Evolutionary conservation across 1,140 invertebrate species (phyloP).

Genomic region (Drosophila neocordata): DNA sequence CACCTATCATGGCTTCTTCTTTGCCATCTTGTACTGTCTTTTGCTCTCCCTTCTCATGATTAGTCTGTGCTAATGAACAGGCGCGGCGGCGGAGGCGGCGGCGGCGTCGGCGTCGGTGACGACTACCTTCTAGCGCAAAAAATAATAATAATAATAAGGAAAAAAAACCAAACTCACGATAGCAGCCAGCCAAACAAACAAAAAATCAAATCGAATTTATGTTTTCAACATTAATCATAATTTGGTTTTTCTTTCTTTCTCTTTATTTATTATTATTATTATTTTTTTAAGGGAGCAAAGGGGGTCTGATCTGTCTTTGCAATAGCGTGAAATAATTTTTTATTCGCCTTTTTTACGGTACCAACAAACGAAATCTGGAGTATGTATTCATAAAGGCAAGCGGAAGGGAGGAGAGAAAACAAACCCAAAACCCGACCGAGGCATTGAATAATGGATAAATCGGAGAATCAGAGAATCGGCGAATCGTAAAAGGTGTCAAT

Average conservation of each 20-base stretch:
- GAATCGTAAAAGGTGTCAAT: slow-evolving; percentile 61
- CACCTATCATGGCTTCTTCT: background rate
- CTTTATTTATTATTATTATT: background rate
- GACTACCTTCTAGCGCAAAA: slow-evolving; percentile 49
- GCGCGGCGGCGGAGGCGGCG: slow-evolving; percentile 46
- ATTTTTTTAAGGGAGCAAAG: background rate
- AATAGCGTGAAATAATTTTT: slow-evolving; percentile 73
- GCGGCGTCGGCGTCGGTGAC: background rate
- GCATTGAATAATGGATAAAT: background rate
- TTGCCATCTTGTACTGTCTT: background rate
- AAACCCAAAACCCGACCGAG: background rate
- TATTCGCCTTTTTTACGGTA: slow-evolving; percentile 74
- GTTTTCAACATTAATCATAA: slow-evolving; percentile 75
- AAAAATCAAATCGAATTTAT: slow-evolving; percentile 80
- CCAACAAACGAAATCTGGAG: slow-evolving; percentile 32
- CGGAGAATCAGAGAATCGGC: background rate
- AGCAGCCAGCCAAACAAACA: slow-evolving; percentile 67
- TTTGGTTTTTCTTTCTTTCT: slow-evolving; percentile 37
- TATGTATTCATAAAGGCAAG: too few species aligned
- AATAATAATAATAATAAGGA: slow-evolving; percentile 1
- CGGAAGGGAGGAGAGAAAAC: background rate
- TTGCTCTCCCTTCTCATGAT: slow-evolving; percentile 45
- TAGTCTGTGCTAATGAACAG: slow-evolving; percentile 72
- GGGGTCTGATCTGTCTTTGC: slow-evolving; percentile 15
- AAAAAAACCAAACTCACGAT: slow-evolving; percentile 16